Base-by-base conservation (phyloP, 2,888 invertebrate genomes). In the Mythimna albipuncta region DNA sequence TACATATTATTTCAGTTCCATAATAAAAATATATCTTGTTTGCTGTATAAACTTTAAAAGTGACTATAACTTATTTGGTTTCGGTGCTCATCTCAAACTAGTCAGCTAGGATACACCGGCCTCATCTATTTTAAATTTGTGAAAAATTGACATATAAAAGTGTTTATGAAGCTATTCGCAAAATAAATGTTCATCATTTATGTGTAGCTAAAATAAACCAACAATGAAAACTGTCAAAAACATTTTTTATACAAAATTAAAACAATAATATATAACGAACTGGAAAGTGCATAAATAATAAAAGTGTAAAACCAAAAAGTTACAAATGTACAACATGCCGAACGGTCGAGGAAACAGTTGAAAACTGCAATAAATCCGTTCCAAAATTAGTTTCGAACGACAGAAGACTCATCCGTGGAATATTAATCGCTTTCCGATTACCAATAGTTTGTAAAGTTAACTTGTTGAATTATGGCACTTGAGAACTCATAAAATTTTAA, bases 351-450 rank as follows among this genome's bases (percentile, higher is more conserved):
- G 75, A 81, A 82, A 77, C 81, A 87, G 87, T 90, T 89, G 84
- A 87, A 90, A 92, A 91, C 90, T 88, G 88, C 86, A 87, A 92
- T 93, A 92, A 93, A 93, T 93, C 90, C 83, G 64, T 82, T 82
- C 75, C 77, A 86, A 90, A 93, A 93, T 93, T 93, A 92, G 91
- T 93, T 93, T 92, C 88, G 90, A 89, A 89, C 87, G 90, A 92
- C 91, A 89, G 91, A 91, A 91, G 87, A 92, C 90, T 92, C 91
- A 92, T 92, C 92, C 89, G 82, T 82, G 83, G 89, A 89, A 89
- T 89, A 92, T 92, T 92, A 91, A 93, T 93, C 88, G 93, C 89
- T 90, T 89, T 89, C 86, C 91, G 89, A 93, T 93, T 89, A 91
- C 90, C 90, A 87, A 90, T 91, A 91, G 91, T 92, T 92, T 78